These are phyloP conservation scores for Plagiodera versicolora DNA, from an alignment of 2,888 invertebrate species.

Conservation along the genomic window DNA sequence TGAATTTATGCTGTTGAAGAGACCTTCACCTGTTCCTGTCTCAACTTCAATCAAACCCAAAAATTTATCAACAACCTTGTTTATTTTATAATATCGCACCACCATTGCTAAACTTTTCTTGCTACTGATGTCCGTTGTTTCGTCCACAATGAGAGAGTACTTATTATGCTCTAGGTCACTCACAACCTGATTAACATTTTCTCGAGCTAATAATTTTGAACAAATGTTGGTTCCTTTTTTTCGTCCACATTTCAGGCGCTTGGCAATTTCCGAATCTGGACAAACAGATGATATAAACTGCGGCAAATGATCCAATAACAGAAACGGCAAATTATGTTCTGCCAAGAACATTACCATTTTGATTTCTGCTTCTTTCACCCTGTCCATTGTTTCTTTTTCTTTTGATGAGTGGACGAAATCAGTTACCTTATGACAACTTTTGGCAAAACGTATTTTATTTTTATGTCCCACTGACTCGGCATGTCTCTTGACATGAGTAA, in stretches of 20 bases:
- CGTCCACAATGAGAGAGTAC: neutral
- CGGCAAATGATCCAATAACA: neutral
- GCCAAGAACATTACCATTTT: slow-evolving; percentile 5
- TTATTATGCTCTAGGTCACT: neutral
- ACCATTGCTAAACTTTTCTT: slow-evolving; percentile 1
- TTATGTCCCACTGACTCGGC: no score
- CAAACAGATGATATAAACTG: slow-evolving; percentile 4
- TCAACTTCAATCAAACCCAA: slow-evolving; percentile 5
- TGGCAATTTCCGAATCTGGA: slow-evolving; percentile 1
- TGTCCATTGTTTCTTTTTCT: no score
- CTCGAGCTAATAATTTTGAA: neutral
- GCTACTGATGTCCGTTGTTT: neutral
- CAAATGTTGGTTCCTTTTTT: slow-evolving; percentile 1
- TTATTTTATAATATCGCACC: neutral
- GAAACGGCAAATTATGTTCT: neutral
- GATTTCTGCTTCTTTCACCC: neutral
- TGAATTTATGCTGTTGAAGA: neutral
- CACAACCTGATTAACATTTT: neutral
- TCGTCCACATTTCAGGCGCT: slow-evolving; percentile 2
- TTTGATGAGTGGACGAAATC: no score
- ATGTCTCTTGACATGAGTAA: no score
- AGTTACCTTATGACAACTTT: no score
- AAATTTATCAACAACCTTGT: neutral
- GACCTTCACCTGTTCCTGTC: slow-evolving; percentile 1
- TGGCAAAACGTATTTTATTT: no score